phyloP scores from a whole-genome alignment of 2,888 invertebrate species.

The Fragum sueziense region DNA sequence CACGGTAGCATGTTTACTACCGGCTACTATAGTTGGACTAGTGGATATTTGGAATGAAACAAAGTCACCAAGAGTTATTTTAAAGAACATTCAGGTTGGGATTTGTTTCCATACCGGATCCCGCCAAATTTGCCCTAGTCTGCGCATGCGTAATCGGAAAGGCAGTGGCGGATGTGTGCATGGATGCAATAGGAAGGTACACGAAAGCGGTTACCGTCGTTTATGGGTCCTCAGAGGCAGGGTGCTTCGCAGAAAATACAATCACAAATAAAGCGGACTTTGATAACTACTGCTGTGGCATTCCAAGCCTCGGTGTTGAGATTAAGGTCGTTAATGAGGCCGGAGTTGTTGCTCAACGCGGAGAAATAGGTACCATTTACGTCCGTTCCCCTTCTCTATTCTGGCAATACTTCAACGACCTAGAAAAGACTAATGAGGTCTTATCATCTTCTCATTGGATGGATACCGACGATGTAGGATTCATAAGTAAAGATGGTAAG shows the following conservation, averaged over 20 bases:
- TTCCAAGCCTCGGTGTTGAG: slow-evolving; percentile 34
- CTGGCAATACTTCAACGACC: slow-evolving; percentile 20
- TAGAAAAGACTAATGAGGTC: slow-evolving; percentile 24
- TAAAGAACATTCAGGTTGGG: slow-evolving; percentile 37
- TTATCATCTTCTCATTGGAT: slow-evolving; percentile 35
- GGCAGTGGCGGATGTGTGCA: slow-evolving; percentile 29
- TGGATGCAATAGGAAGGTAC: slow-evolving; percentile 32
- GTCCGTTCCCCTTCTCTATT: slow-evolving; percentile 37
- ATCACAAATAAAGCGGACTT: slow-evolving; percentile 9
- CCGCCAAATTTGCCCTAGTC: slow-evolving; percentile 24
- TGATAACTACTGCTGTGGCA: slow-evolving; percentile 24
- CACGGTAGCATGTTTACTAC: slow-evolving; percentile 26
- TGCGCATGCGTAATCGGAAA: slow-evolving; percentile 44
- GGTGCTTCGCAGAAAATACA: slow-evolving; percentile 4
- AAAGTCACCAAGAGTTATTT: neutral
- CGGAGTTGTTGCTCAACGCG: slow-evolving; percentile 32
- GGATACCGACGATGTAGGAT: slow-evolving; percentile 47
- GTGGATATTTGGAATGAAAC: neutral
- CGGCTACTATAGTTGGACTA: slow-evolving; percentile 41
- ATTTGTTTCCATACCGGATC: slow-evolving; percentile 40
- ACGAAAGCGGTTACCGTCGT: slow-evolving; percentile 17
- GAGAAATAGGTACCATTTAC: slow-evolving; percentile 22
- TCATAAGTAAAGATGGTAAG: slow-evolving; percentile 17
- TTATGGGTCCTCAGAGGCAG: slow-evolving; percentile 43
- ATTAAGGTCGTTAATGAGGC: slow-evolving; percentile 32